Base-by-base conservation (phyloP, 1,140 invertebrate genomes). In the Ooceraea biroi region DNA sequence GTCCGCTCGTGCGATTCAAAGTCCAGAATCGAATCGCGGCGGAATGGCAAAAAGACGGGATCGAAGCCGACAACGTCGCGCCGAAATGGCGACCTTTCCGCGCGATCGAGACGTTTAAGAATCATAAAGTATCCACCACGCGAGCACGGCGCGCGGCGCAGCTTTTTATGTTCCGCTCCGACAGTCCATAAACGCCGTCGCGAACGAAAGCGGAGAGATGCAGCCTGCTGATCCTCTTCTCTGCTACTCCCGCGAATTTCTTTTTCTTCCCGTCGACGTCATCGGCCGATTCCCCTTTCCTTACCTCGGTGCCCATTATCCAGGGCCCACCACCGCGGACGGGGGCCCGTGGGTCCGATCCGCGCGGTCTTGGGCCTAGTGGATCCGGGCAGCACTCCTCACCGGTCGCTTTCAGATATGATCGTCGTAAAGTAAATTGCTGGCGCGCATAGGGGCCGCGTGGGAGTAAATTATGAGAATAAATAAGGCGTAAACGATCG, bases 391-490 rank as follows among this genome's bases (percentile, higher is more conserved):
- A 69, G 78, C 85, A 77, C 88, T 85, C 82, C 84, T 77, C 50
- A 71, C 77, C 90, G 83, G 69, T 87, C 88, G 91, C 87, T 92
- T 92, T 88, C 89, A 92, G 91, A 91, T 91, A 92, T 91, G 91
- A 91, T 92, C 89, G 89, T 89, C 90, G 86, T 91, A 91, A 91
- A 91, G 89, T 91, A 91, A 91, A 91, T 91, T 91, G 83, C 89
- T 84, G 83, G 84, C 83, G 83, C 82, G 90, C 77, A 85, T 36
- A 2, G 88, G 63, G 77, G 65, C 68, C 80, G 89, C 88, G 92
- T 92, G 88, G 92, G 91, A 92, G 92, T 92, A 92, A 92, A 92
- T 92, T 92, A 92, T 89, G 89, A 86, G 90, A 90, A 92, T 92
- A 92, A 92, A 92, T 92, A 92, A 92, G 86, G 91, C 90, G 89